A percentile compares a stretch with the other conserved stretches of the same genome.
Conservation (phyloP, 2,113 vertebrate species). For the Lepus americanus region DNA sequence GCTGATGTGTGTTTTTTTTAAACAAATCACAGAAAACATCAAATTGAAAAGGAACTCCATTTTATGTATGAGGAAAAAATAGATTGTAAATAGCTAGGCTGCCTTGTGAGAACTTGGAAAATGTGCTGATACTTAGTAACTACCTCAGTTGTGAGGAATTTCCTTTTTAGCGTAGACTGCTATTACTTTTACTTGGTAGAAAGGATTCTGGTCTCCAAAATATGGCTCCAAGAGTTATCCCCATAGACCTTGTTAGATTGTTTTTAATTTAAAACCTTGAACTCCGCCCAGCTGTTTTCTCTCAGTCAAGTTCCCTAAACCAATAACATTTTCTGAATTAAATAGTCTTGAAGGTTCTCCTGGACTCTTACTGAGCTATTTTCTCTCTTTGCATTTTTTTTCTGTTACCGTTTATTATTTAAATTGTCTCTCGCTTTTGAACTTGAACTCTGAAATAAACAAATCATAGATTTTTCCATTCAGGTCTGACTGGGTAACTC, state of each 20-base stretch:
- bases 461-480: constrained; percentile 79
- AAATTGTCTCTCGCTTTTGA: constrained; percentile 87
- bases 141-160: constrained; percentile 92
- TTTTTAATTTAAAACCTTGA: constrained; percentile 90
- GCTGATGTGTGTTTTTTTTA: constrained; percentile 82
- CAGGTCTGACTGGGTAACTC: constrained; percentile 86
- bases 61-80: constrained; percentile 84
- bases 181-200: constrained; percentile 89
- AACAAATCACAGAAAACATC: constrained; percentile 84
- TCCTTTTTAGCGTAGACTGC: constrained; percentile 89
- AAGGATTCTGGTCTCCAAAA: constrained; percentile 88
- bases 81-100: constrained; percentile 89
- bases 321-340: constrained; percentile 88
- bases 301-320: constrained; percentile 87
- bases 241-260: constrained; percentile 89
- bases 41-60: constrained; percentile 83
- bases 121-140: constrained; percentile 89
- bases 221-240: constrained; percentile 88
- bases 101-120: constrained; percentile 88
- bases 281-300: constrained; percentile 89
- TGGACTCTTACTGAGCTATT: constrained; percentile 86
- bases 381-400: constrained; percentile 85
- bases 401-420: constrained; percentile 87
- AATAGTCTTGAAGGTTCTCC: constrained; percentile 88
- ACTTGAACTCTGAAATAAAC: constrained; percentile 87